A percentile compares a stretch with the other conserved stretches of the same genome.
Evolutionary conservation across 2,797 vertebrate genomes (phyloP).

Genomic region (Lithobates sylvaticus): DNA sequence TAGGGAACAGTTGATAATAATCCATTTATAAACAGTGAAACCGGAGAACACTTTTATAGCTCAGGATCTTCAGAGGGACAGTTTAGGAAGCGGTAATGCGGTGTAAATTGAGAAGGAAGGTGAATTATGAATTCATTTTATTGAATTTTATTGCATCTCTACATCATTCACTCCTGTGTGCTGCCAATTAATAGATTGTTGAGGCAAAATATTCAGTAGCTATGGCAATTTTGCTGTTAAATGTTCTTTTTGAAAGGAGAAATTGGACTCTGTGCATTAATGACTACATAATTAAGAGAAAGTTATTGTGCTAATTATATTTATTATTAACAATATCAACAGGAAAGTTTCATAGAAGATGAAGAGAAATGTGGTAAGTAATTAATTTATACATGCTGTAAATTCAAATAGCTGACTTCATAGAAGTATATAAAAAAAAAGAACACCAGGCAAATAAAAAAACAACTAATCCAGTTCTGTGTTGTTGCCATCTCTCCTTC

Average conservation of each 20-base stretch:
- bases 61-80: not conserved
- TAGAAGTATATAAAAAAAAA: not conserved
- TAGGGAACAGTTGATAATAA: not conserved
- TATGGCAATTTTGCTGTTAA: slow-evolving; percentile 19
- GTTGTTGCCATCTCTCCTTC: not conserved
- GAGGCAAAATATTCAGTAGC: slow-evolving; percentile 23
- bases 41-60: not conserved
- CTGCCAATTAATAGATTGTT: slow-evolving; percentile 44
- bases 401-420: not conserved
- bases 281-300: not conserved
- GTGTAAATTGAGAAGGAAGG: not conserved
- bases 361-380: not conserved
- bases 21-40: not conserved
- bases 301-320: slow-evolving; percentile 28
- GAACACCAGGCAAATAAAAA: too few relatives aligned
- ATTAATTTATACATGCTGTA: slow-evolving; percentile 7
- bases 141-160: not conserved
- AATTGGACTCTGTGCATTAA: not conserved
- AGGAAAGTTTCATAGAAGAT: not conserved
- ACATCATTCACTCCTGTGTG: not conserved
- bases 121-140: not conserved
- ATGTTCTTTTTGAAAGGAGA: not conserved
- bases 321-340: not conserved
- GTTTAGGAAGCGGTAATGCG: not conserved
- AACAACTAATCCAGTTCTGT: not conserved